These are phyloP conservation scores for Mermis nigrescens DNA, from an alignment of 2,888 invertebrate species.

Conservation along the genomic window DNA sequence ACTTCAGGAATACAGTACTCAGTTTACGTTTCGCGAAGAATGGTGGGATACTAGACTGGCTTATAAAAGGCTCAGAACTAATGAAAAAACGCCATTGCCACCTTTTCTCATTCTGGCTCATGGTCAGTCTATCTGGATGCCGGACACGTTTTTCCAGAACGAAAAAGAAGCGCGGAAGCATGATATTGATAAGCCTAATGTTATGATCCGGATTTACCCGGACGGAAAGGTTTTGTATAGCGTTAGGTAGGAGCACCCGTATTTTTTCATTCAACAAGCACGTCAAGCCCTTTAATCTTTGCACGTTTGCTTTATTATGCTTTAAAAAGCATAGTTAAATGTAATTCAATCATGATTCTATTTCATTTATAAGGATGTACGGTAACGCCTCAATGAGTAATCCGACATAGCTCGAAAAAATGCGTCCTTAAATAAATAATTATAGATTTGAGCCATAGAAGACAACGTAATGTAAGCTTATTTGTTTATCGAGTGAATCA, in stretches of 20 bases:
- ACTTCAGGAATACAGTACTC: slow-evolving; percentile 16
- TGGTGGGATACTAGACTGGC: slow-evolving; percentile 14
- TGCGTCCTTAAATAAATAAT: no score
- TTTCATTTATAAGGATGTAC: no score
- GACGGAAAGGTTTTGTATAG: slow-evolving; percentile 60
- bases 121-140: slow-evolving; percentile 23
- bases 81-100: slow-evolving; percentile 8
- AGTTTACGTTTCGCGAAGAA: slow-evolving; percentile 16
- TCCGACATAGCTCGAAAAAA: no score
- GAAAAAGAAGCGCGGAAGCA: slow-evolving; percentile 21
- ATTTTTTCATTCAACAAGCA: background rate
- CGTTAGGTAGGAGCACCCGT: slow-evolving; percentile 6
- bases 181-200: slow-evolving; percentile 40
- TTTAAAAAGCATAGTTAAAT: background rate
- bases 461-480: no score
- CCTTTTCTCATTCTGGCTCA: slow-evolving; percentile 13
- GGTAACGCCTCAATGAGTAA: no score
- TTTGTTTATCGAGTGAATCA: no score
- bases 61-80: slow-evolving; percentile 5
- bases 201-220: slow-evolving; percentile 85
- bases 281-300: background rate
- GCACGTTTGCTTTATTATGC: background rate
- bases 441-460: no score
- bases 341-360: no score
- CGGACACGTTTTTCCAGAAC: slow-evolving; percentile 14